These are phyloP conservation scores for Oreochromis aureus DNA, from an alignment of 2,113 vertebrate species.

Conservation along the genomic window DNA sequence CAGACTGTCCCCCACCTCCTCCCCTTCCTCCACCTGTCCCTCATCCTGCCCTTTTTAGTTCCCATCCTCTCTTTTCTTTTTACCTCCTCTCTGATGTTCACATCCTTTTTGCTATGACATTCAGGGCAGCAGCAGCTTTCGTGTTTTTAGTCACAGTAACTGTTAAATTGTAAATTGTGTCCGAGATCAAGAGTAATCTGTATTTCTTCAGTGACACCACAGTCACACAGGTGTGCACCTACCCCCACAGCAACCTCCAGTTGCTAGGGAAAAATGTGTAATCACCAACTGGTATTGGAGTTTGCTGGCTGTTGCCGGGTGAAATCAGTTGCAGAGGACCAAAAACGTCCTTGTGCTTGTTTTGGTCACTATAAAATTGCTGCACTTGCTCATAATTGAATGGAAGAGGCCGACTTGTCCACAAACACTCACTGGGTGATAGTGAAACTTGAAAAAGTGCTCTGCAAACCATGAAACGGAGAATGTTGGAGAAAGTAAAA, in stretches of 20 bases:
- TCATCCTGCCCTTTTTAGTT: neutral
- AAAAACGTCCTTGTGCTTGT: neutral
- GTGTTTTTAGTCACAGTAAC: neutral
- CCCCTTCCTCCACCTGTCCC: neutral
- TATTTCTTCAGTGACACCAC: neutral
- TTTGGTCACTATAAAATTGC: neutral
- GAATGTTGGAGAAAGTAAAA: neutral
- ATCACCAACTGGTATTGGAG: neutral
- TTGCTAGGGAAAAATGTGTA: neutral
- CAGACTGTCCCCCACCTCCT: neutral
- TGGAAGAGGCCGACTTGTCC: neutral
- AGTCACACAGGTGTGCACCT: neutral
- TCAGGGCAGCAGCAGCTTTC: neutral
- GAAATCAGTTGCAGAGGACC: neutral
- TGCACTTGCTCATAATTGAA: neutral
- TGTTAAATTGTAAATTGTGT: neutral
- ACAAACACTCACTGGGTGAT: neutral
- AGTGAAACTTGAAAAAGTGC: neutral
- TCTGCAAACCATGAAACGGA: neutral
- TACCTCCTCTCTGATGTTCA: neutral
- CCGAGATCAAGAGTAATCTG: neutral
- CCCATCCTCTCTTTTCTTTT: neutral
- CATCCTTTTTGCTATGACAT: neutral
- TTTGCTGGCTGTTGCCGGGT: neutral
- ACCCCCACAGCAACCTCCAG: neutral